A percentile compares a stretch with the other conserved stretches of the same genome.
phyloP scores from a whole-genome alignment of 2,797 vertebrate species.

The Tapirus indicus region DNA sequence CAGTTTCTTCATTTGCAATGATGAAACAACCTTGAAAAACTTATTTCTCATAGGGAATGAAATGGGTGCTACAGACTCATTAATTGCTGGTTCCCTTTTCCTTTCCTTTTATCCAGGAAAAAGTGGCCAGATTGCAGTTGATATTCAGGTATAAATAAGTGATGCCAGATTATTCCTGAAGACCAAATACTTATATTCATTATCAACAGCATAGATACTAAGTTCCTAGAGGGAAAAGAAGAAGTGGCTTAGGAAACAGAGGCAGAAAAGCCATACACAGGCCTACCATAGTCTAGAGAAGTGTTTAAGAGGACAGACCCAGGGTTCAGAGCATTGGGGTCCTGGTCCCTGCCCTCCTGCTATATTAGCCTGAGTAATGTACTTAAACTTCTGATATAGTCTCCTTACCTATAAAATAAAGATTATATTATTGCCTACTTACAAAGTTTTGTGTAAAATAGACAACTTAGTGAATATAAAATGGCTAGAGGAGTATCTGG shows the following conservation, averaged over 20 bases:
- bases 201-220: neutral
- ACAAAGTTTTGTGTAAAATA: neutral
- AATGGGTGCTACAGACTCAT: neutral
- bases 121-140: neutral
- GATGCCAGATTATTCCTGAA: neutral
- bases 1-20: neutral
- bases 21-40: neutral
- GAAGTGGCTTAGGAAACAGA: neutral
- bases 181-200: neutral
- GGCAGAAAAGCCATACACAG: neutral
- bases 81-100: neutral
- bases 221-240: neutral
- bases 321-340: neutral
- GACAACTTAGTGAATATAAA: neutral
- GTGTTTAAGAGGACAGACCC: accelerated
- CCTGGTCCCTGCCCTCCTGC: neutral
- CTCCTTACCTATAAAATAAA: neutral
- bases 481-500: neutral
- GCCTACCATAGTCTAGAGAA: accelerated
- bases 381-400: neutral
- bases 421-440: neutral
- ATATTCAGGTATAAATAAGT: neutral
- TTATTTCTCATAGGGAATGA: neutral
- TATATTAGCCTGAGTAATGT: neutral
- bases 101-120: neutral